Percentiles rank a stretch among this genome's conserved stretches.
phyloP scores from a whole-genome alignment of 2,888 invertebrate genomes.

The Geophilus truncorum region DNA sequence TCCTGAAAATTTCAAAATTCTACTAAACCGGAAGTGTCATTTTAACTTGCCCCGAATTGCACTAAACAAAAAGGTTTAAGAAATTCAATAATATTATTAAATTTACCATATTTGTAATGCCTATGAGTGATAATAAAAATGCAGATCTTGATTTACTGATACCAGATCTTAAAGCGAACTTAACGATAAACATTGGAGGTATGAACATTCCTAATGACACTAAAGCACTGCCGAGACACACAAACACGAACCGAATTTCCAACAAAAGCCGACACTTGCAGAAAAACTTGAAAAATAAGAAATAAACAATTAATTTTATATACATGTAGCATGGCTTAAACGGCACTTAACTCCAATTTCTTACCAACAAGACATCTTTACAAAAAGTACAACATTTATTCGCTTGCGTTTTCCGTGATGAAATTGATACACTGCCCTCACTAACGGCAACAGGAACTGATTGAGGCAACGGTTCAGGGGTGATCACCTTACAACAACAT shows the following conservation, averaged over 20 bases:
- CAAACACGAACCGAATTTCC: background rate
- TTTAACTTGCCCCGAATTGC: too few relatives aligned
- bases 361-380: background rate
- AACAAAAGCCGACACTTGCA: background rate
- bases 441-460: background rate
- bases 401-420: background rate
- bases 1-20: too few relatives aligned
- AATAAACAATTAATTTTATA: background rate
- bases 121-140: background rate
- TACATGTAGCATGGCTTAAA: background rate
- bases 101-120: conserved; percentile 23
- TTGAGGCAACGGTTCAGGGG: background rate
- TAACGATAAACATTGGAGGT: background rate
- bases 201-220: conserved; percentile 23
- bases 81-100: background rate
- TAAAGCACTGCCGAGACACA: background rate
- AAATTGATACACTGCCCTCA: background rate
- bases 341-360: background rate
- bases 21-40: too few relatives aligned
- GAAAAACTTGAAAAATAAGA: background rate
- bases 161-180: background rate
- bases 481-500: background rate
- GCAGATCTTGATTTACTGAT: background rate
- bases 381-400: background rate
- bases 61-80: background rate